Evolutionary conservation across 1,140 invertebrate genomes (phyloP).

Genomic region (Hermetia illucens): DNA sequence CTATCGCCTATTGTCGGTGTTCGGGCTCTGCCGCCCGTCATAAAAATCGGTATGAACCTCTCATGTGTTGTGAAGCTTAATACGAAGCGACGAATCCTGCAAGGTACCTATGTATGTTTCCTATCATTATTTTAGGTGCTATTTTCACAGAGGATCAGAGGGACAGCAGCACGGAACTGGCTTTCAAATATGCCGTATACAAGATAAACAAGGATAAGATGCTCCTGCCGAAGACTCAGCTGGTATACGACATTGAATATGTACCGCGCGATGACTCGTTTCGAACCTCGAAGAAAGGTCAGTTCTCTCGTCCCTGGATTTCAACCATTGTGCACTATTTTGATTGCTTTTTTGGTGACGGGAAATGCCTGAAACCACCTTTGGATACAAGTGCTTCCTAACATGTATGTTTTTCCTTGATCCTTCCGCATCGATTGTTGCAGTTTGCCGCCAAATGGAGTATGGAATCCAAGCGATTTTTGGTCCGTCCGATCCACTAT

Average conservation of each 20-base stretch:
- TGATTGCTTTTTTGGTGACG: not conserved
- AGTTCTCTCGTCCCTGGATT: not conserved
- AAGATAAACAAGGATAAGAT: slow-evolving; percentile 72
- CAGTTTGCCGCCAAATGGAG: slow-evolving; percentile 76
- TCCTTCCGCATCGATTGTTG: slow-evolving; percentile 19
- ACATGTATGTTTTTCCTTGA: slow-evolving; percentile 8
- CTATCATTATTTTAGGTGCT: slow-evolving; percentile 43
- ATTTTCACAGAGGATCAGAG: slow-evolving; percentile 74
- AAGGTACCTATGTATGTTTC: not conserved
- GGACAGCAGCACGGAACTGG: slow-evolving; percentile 62
- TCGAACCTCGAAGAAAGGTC: slow-evolving; percentile 77
- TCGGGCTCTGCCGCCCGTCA: too few species aligned
- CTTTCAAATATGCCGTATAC: slow-evolving; percentile 86
- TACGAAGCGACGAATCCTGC: too few species aligned
- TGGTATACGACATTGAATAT: slow-evolving; percentile 81
- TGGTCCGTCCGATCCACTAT: slow-evolving; percentile 63
- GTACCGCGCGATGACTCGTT: slow-evolving; percentile 70
- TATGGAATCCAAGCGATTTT: slow-evolving; percentile 77
- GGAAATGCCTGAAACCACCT: not conserved
- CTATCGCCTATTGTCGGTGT: too few species aligned
- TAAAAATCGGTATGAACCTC: too few species aligned
- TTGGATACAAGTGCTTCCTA: slow-evolving; percentile 2
- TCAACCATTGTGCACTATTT: slow-evolving; percentile 5
- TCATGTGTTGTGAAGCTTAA: too few species aligned
- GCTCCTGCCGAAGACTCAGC: slow-evolving; percentile 64